Conservation (phyloP, 2,797 vertebrate genomes). For the Periophthalmus magnuspinnatus region DNA sequence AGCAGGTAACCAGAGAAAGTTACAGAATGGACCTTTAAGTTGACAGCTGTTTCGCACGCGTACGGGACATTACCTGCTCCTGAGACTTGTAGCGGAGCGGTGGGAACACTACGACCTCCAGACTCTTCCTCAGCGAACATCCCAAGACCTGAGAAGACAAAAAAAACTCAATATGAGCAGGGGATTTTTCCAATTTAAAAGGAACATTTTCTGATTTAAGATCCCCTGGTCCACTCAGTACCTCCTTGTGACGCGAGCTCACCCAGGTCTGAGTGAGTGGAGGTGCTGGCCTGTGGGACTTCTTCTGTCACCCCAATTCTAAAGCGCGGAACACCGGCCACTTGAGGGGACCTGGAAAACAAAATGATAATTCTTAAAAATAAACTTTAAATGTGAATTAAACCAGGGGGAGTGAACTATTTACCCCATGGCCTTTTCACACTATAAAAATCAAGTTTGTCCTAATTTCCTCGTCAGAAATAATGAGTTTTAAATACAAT, state of each 20-base stretch:
- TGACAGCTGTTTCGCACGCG: not conserved
- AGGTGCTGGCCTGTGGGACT: conserved; percentile 85
- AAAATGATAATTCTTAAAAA: too few species aligned
- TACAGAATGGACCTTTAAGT: not conserved
- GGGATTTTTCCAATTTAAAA: not conserved
- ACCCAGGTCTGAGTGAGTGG: conserved; percentile 91
- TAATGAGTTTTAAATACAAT: too few species aligned
- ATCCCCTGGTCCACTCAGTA: conserved; percentile 40
- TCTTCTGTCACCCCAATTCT: conserved; percentile 90
- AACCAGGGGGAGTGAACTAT: too few species aligned
- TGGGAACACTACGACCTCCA: conserved; percentile 93
- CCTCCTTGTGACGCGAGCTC: conserved; percentile 96
- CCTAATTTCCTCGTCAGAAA: too few species aligned
- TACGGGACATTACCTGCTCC: conserved; percentile 80
- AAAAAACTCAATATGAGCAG: not conserved
- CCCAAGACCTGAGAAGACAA: conserved; percentile 82
- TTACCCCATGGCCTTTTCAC: too few species aligned
- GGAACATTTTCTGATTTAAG: not conserved
- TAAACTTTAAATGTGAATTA: too few species aligned
- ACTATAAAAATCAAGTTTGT: too few species aligned
- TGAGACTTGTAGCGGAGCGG: conserved; percentile 86
- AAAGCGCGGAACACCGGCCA: conserved; percentile 90
- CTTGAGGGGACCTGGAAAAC: conserved; percentile 87
- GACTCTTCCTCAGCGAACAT: conserved; percentile 95
- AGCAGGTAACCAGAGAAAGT: not conserved